These are phyloP conservation scores for Diplosoma virens DNA, from an alignment of 23 tunicate genomes.

Conservation along the genomic window DNA sequence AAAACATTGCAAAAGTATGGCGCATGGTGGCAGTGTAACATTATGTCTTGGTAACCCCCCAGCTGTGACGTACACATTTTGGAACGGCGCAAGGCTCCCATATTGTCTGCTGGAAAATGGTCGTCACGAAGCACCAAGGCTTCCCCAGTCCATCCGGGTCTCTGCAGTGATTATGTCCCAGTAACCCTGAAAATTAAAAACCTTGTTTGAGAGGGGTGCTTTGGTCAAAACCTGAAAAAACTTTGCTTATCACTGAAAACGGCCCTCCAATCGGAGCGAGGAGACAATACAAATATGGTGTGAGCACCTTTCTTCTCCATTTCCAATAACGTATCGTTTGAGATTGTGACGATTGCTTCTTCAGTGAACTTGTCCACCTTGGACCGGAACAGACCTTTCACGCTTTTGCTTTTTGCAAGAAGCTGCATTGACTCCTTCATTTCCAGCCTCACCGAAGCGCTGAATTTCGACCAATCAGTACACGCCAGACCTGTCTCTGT, in stretches of 20 bases:
- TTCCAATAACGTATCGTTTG: constrained; percentile 1
- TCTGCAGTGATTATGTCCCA: constrained; percentile 61
- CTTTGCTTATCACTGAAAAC: no score
- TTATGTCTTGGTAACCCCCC: no score
- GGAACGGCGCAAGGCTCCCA: constrained; percentile 86
- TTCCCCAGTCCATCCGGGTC: constrained; percentile 70
- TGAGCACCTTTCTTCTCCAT: constrained; percentile 17
- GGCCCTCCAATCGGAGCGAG: no score
- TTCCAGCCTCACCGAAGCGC: neutral
- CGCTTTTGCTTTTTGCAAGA: neutral
- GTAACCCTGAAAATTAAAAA: constrained; percentile 28
- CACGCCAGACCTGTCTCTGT: constrained; percentile 29
- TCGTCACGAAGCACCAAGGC: constrained; percentile 76
- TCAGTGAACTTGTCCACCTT: neutral
- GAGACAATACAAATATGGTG: no score
- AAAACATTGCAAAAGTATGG: no score
- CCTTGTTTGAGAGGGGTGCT: neutral
- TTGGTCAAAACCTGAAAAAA: neutral
- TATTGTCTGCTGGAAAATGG: neutral
- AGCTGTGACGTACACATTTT: constrained; percentile 53
- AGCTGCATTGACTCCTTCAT: neutral
- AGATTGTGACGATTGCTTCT: neutral
- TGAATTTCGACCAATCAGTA: constrained; percentile 22
- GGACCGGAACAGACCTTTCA: neutral
- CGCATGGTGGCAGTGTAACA: no score